Evolutionary conservation across 1,140 invertebrate genomes (phyloP).

Genomic region (Dinoponera quadriceps): DNA sequence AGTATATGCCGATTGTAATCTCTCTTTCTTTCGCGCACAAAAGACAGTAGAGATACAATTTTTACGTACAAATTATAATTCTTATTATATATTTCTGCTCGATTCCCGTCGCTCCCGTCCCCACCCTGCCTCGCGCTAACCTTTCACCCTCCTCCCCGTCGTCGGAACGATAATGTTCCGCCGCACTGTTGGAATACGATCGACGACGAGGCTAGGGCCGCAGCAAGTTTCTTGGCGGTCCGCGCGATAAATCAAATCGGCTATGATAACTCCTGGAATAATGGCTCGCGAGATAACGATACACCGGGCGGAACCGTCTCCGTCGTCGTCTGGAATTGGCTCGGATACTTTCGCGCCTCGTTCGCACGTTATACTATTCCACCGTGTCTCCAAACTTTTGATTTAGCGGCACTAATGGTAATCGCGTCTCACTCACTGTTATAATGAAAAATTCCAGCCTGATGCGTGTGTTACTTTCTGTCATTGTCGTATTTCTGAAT

Average conservation of each 20-base stretch:
- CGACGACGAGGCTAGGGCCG: constrained; percentile 38
- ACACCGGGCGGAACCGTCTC: constrained; percentile 67
- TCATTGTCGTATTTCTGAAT: neutral
- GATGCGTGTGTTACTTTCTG: neutral
- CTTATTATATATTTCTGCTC: constrained; percentile 51
- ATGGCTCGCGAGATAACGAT: constrained; percentile 78
- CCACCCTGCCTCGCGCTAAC: constrained; percentile 55
- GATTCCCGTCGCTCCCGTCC: constrained; percentile 63
- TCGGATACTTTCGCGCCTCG: constrained; percentile 71
- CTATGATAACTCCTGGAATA: constrained; percentile 78
- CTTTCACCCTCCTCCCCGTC: constrained; percentile 16
- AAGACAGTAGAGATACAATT: neutral
- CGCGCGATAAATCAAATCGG: constrained; percentile 77
- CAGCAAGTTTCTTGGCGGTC: constrained; percentile 58
- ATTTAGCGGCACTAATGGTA: constrained; percentile 45
- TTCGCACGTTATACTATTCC: constrained; percentile 52
- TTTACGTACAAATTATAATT: constrained; percentile 15
- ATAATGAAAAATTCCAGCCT: constrained; percentile 30
- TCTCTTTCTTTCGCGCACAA: no score
- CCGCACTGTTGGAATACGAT: constrained; percentile 48
- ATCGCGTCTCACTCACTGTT: constrained; percentile 11
- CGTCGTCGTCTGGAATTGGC: constrained; percentile 69
- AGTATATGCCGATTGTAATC: neutral
- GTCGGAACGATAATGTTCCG: constrained; percentile 40
- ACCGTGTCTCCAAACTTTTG: constrained; percentile 4